A percentile compares a stretch with the other conserved stretches of the same genome.
Evolutionary conservation across 2,888 invertebrate genomes (phyloP).

Genomic region (Scaptomyza parva): DNA sequence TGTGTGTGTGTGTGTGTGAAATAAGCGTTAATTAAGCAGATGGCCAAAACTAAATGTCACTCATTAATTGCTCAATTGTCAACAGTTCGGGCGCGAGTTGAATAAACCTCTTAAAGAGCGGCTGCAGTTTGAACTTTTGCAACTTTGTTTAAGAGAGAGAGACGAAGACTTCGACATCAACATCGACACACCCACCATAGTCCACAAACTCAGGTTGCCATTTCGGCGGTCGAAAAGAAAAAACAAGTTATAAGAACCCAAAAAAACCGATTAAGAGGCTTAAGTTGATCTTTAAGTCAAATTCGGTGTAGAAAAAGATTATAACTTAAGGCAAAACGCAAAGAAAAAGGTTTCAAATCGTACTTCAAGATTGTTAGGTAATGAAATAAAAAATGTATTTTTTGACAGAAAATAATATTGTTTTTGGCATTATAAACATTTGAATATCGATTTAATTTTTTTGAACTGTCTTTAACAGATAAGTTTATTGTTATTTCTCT

Average conservation of each 20-base stretch:
- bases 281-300: constrained; percentile 37
- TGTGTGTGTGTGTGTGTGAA: constrained; percentile 9
- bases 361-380: too few species aligned
- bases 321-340: neutral
- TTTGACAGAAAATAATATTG: neutral
- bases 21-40: constrained; percentile 46
- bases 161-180: constrained; percentile 1
- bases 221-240: constrained; percentile 23
- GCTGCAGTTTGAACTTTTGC: constrained; percentile 50
- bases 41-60: constrained; percentile 54
- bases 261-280: constrained; percentile 30
- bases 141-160: neutral
- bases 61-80: constrained; percentile 76
- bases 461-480: too few species aligned
- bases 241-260: constrained; percentile 56
- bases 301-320: constrained; percentile 4
- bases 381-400: neutral
- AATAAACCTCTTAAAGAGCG: constrained; percentile 48
- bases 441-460: too few species aligned
- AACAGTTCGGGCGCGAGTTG: constrained; percentile 43
- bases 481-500: too few species aligned
- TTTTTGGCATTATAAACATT: neutral
- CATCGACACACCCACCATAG: constrained; percentile 48
- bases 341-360: neutral
- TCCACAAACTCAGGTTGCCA: constrained; percentile 38